Conservation (phyloP, 2,797 vertebrate genomes). For the Morelia viridis region DNA sequence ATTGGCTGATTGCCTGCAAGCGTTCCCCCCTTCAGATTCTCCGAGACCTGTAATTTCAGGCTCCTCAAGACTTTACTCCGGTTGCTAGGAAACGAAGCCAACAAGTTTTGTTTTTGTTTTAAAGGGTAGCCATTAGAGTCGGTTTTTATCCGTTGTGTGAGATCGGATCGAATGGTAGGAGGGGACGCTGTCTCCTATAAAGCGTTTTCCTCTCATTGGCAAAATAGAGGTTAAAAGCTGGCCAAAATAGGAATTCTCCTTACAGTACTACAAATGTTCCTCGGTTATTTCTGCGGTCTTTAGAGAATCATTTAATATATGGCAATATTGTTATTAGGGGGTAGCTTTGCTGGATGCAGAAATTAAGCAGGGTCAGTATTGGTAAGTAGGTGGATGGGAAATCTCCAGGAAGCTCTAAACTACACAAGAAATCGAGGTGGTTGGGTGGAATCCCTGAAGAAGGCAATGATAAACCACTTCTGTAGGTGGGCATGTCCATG, state of each 20-base stretch:
- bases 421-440: background rate
- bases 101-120: background rate
- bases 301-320: background rate
- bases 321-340: background rate
- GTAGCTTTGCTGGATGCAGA: background rate
- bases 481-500: background rate
- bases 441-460: background rate
- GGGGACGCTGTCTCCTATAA: background rate
- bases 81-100: background rate
- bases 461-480: background rate
- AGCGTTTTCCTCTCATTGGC: background rate
- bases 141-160: background rate
- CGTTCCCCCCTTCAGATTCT: background rate
- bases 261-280: background rate
- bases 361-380: background rate
- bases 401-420: background rate
- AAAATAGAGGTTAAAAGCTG: background rate
- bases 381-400: background rate
- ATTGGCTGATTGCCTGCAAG: constrained; percentile 46
- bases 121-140: background rate
- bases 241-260: background rate
- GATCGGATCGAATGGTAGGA: too few species aligned
- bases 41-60: background rate
- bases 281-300: background rate
- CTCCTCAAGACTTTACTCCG: background rate